Evolutionary conservation across 2,888 invertebrate species (phyloP).

Genomic region (Cheilosia impressa): DNA sequence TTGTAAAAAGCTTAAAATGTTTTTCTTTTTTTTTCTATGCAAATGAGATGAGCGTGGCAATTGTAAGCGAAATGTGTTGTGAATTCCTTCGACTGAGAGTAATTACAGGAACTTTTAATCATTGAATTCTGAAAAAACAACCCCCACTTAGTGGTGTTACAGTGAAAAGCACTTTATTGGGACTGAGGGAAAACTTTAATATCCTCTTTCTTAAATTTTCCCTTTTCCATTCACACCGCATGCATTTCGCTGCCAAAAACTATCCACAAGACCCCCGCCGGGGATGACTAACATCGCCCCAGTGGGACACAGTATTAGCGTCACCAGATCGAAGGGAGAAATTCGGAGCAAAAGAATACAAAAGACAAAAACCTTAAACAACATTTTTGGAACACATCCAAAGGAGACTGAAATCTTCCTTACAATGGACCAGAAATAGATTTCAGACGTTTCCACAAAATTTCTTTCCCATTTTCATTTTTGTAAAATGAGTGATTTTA

Average conservation of each 20-base stretch:
- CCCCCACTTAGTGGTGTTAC: not conserved
- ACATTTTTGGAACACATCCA: conserved; percentile 53
- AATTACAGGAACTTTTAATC: conserved; percentile 9
- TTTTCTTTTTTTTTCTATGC: conserved; percentile 20
- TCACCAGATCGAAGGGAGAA: conserved; percentile 21
- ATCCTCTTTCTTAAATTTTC: not conserved
- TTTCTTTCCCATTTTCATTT: not conserved
- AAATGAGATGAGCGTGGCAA: conserved; percentile 32
- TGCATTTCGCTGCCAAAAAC: conserved; percentile 16
- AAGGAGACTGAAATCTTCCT: conserved; percentile 2
- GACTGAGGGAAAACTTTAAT: not conserved
- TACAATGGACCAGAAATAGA: conserved; percentile 25
- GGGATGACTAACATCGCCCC: not conserved
- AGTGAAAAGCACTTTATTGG: no score
- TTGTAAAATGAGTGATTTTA: not conserved
- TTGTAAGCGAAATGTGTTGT: conserved; percentile 30
- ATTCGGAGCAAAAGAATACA: conserved; percentile 8
- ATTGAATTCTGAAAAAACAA: not conserved
- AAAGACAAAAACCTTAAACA: not conserved
- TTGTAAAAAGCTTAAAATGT: no score
- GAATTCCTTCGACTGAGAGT: conserved; percentile 2
- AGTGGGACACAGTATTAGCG: conserved; percentile 13
- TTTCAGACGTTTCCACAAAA: conserved; percentile 6
- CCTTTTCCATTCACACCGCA: not conserved
- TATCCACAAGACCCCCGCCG: not conserved